Percentiles rank a stretch among this genome's conserved stretches.
Conservation (phyloP, 2,113 vertebrate genomes). For the Toxotes chatareus region DNA sequence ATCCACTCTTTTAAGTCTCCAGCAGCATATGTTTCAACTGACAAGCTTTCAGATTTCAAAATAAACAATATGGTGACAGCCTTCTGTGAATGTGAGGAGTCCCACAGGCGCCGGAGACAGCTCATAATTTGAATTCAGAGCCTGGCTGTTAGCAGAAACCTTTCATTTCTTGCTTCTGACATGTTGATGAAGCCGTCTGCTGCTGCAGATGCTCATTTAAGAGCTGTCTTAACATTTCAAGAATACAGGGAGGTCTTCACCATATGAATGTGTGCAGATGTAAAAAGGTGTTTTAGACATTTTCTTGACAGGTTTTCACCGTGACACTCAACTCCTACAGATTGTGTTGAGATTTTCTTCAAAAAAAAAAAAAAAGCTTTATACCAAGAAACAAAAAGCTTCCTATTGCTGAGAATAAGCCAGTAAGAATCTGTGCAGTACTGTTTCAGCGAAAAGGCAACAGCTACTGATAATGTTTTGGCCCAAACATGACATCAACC, state of each 20-base stretch:
- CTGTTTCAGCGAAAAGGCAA: constrained; percentile 13
- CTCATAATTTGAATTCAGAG: background rate
- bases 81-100: background rate
- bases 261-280: background rate
- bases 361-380: background rate
- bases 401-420: background rate
- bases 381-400: background rate
- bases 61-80: background rate
- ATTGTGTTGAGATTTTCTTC: background rate
- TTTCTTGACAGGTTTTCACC: background rate
- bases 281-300: background rate
- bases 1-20: background rate
- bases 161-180: background rate
- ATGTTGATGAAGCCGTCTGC: background rate
- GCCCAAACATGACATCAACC: background rate
- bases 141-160: background rate
- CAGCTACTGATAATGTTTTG: background rate
- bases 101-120: background rate
- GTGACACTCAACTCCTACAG: background rate
- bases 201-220: background rate
- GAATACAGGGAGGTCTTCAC: background rate
- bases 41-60: background rate
- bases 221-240: background rate
- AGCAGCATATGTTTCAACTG: background rate
- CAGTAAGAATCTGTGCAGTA: background rate